phyloP scores from a whole-genome alignment of 2,888 invertebrate species.

The Oligia latruncula region DNA sequence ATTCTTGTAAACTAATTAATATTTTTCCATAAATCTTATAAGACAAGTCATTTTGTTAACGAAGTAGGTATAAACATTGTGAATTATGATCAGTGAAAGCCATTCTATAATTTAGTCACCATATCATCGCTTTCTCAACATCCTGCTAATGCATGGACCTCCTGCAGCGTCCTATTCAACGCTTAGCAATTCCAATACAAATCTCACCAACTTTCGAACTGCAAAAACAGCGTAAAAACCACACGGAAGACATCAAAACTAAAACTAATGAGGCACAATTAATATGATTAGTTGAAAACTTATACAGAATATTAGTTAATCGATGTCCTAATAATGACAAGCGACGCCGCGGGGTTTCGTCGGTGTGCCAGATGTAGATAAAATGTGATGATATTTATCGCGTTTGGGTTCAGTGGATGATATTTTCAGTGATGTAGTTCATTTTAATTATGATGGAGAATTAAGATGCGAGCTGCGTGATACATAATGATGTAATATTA shows the following conservation, averaged over 20 bases:
- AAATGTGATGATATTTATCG: not conserved
- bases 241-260: slow-evolving; percentile 17
- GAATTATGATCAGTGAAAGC: not conserved
- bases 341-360: slow-evolving; percentile 33
- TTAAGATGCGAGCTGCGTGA: not conserved
- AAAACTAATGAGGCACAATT: slow-evolving; percentile 26
- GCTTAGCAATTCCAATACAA: not conserved
- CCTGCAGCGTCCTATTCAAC: slow-evolving; percentile 5
- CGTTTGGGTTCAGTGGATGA: slow-evolving; percentile 39
- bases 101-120: not conserved
- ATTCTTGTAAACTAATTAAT: not conserved
- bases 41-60: not conserved
- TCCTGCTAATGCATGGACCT: not conserved
- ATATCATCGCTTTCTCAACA: slow-evolving; percentile 2
- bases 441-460: not conserved
- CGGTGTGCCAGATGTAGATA: slow-evolving; percentile 38
- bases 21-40: too few relatives aligned
- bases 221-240: slow-evolving; percentile 13
- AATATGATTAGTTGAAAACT: slow-evolving; percentile 25
- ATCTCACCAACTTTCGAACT: slow-evolving; percentile 8
- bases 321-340: slow-evolving; percentile 37
- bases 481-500: not conserved
- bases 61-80: not conserved
- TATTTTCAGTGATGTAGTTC: slow-evolving; percentile 9
- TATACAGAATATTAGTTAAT: slow-evolving; percentile 36